Percentiles rank a stretch among this genome's conserved stretches.
These are phyloP conservation scores for Drosophila pruinosa DNA, from an alignment of 1,140 invertebrate genomes.

Conservation along the genomic window DNA sequence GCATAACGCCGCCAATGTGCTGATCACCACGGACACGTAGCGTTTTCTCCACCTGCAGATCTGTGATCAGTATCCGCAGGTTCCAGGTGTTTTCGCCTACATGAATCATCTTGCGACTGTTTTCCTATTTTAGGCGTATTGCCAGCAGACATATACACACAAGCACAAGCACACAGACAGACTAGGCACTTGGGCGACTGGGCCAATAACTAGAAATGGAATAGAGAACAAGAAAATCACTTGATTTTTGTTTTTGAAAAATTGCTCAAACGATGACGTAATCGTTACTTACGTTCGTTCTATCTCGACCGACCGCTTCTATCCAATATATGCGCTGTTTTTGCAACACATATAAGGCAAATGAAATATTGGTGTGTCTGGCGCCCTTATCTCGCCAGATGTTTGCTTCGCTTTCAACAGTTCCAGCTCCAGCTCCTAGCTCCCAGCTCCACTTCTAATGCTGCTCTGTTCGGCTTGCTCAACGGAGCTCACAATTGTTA, in stretches of 20 bases:
- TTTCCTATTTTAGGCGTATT: slow-evolving; percentile 47
- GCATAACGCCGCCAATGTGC: slow-evolving; percentile 99
- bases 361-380: not conserved
- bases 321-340: slow-evolving; percentile 34
- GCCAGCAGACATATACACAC: slow-evolving; percentile 16
- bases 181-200: slow-evolving; percentile 3
- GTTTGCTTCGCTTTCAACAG: slow-evolving; percentile 45
- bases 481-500: slow-evolving; percentile 22
- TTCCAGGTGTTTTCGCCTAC: slow-evolving; percentile 98
- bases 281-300: slow-evolving; percentile 60
- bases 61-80: slow-evolving; percentile 96
- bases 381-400: slow-evolving; percentile 72
- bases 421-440: slow-evolving; percentile 31
- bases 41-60: slow-evolving; percentile 94
- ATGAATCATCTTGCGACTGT: slow-evolving; percentile 76
- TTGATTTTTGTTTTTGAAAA: slow-evolving; percentile 49
- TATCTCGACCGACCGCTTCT: slow-evolving; percentile 14
- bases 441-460: slow-evolving; percentile 31
- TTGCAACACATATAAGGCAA: slow-evolving; percentile 45
- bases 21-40: slow-evolving; percentile 98
- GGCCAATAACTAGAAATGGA: slow-evolving; percentile 41
- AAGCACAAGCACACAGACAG: slow-evolving; percentile 5
- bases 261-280: slow-evolving; percentile 69
- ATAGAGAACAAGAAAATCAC: slow-evolving; percentile 35
- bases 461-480: not conserved